These are phyloP conservation scores for Lordiphosa stackelbergi DNA, from an alignment of 1,140 invertebrate species.

Conservation along the genomic window DNA sequence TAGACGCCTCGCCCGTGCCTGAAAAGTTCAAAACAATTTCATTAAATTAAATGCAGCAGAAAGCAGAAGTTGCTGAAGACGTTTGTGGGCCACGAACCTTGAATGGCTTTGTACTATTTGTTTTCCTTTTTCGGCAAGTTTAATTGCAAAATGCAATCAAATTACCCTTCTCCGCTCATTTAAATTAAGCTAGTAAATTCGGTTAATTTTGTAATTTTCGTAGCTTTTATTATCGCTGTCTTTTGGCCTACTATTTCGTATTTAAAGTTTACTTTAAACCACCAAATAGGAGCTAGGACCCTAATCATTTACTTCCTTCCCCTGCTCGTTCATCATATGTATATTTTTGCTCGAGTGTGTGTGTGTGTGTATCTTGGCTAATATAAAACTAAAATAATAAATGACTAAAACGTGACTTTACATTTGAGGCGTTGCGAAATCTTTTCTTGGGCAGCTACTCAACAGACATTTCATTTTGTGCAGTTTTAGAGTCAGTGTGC, in stretches of 20 bases:
- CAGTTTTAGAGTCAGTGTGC: conserved; percentile 18
- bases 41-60: conserved; percentile 28
- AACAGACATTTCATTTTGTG: conserved; percentile 16
- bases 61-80: conserved; percentile 6
- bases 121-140: conserved; percentile 27
- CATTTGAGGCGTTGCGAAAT: conserved; percentile 48
- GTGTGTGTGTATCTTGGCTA: conserved; percentile 30
- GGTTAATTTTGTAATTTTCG: not conserved
- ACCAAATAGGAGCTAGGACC: conserved; percentile 1
- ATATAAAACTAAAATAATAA: conserved; percentile 63
- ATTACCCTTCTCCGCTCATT: conserved; percentile 18
- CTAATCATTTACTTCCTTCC: not conserved
- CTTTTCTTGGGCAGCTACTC: conserved; percentile 15
- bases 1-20: not conserved
- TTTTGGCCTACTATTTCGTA: too few species aligned
- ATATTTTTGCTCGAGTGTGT: conserved; percentile 18
- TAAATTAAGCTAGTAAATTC: conserved; percentile 1
- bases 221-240: not conserved
- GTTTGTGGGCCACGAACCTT: conserved; percentile 12
- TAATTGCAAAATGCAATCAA: conserved; percentile 44
- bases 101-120: conserved; percentile 18
- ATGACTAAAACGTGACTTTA: conserved; percentile 53
- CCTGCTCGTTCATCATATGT: not conserved
- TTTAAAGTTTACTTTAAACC: conserved; percentile 1
- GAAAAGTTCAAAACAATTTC: conserved; percentile 37